phyloP scores from a whole-genome alignment of 2,113 vertebrate species.

The Thomomys bottae region DNA sequence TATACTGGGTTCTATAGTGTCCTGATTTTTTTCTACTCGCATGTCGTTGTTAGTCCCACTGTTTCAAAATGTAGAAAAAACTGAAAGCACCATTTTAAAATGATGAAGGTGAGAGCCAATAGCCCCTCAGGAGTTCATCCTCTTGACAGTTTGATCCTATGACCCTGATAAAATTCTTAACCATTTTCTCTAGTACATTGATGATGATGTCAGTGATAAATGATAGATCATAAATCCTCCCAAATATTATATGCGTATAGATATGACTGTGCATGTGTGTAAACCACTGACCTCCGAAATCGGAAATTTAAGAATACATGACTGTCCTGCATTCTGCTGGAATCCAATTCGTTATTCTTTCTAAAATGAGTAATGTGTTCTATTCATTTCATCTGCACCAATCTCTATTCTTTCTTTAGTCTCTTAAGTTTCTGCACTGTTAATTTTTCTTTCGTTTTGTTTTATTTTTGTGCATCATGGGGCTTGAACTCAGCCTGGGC shows the following conservation, averaged over 20 bases:
- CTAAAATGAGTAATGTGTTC: background rate
- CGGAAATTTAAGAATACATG: background rate
- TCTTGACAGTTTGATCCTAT: background rate
- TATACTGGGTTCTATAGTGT: background rate
- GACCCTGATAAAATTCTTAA: background rate
- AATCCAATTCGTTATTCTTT: background rate
- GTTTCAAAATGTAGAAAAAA: background rate
- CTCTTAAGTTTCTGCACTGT: background rate
- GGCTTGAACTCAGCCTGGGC: too few relatives aligned
- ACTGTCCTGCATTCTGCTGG: background rate
- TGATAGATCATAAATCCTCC: background rate
- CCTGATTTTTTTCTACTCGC: background rate
- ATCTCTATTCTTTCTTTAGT: background rate
- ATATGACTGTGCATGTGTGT: background rate
- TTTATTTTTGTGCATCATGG: too few relatives aligned
- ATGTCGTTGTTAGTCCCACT: background rate
- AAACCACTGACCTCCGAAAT: background rate
- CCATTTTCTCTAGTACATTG: background rate
- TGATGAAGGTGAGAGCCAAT: background rate
- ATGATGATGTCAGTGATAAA: background rate
- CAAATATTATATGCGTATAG: background rate
- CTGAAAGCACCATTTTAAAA: background rate
- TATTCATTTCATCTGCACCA: background rate
- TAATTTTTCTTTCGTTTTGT: too few relatives aligned
- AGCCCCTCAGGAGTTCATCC: background rate